Evolutionary conservation across 2,888 invertebrate species (phyloP), one percentile per base, ranked within the genome.

Genomic region (Apotomis turbidana): DNA sequence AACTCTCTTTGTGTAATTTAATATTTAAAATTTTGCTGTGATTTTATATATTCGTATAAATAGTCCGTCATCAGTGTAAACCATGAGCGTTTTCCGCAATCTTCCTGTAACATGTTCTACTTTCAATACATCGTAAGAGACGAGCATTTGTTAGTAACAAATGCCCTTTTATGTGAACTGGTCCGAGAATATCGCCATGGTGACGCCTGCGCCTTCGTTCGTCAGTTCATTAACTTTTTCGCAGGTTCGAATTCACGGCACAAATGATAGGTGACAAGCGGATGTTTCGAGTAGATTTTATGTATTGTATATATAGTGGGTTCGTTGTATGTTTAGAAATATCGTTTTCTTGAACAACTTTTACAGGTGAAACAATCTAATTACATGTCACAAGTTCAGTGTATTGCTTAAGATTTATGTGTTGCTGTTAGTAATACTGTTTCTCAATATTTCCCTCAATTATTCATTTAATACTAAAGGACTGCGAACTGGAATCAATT

Each of bases 141-240:
- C 49, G 12, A 49, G 49, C 3, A 49, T 49, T 49, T 49, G 10
- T 10, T 49, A 49, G 3, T 3, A 49, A 49, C 49, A 49, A 9
- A 49, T 9, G 49, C 9, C 9, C 9, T 49, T 49, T 49, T 67
- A 12, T 58, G 15, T 27, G 12, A 75, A 77, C 81, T 76, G 78
- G 76, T 3, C 10, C 49, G 9, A 49, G 81, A 86, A 87, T 78
- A 85, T 89, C 80, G 77, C 85, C 85, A 87, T 85, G 84, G 85
- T 78, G 82, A 89, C 88, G 87, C 80, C 78, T 79, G 80, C 82
- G 83, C 83, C 86, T 82, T 86, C 86, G 86, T 79, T 81, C 82
- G 83, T 85, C 87, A 87, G 87, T 88, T 90, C 90, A 90, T 91
- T 90, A 90, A 85, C 83, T 89, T 88, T 85, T 85, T 85, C 82